Evolutionary conservation across 2,113 vertebrate genomes (phyloP), one percentile per base, ranked within the genome.

Genomic region (Hemiprocne comata): DNA sequence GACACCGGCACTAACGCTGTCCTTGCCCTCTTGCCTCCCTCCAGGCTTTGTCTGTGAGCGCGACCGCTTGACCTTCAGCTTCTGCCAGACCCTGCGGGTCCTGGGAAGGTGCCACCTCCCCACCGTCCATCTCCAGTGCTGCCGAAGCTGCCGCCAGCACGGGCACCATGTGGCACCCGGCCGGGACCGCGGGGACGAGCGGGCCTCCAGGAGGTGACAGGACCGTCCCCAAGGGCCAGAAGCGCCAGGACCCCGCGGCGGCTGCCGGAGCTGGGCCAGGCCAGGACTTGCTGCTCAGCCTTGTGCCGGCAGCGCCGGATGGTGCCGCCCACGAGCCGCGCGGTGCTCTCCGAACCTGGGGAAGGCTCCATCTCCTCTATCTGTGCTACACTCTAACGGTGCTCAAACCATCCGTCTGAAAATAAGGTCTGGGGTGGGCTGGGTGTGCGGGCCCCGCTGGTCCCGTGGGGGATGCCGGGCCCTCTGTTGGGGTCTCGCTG

Each of bases 71-170:
- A 97, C 98, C 1, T 98, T 98, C 46, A 78, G 97, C 72, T 98
- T 99, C 98, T 99, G 99, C 82, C 99, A 97, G 97, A 99, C 98
- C 1, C 98, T 99, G 64, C 98, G 95, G 48, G 94, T 98, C 78
- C 98, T 99, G 33, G 98, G 99, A n/a, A 97, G 97, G 18, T 99
- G 99, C 96, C 97, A 94, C 31, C 94, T 99, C 60, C 93, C 98
- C 4, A 97, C 98, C 0, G 96, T 99, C 26, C 98, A 40, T 1
- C 16, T 64, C 1, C 99, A 99, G 97, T 99, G 99, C 98, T 99
- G 99, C 97, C 98, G 80, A 40, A 98, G 98, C 44, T 99, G 99
- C 71, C 81, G 62, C 44, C 88, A n/a, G 5, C 84, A 50, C 4
- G 76, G 87, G 58, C 92, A 38, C 10, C 72, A 74, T 6, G 69